These are phyloP conservation scores for Aelia acuminata DNA, from an alignment of 2,888 invertebrate species.

Conservation along the genomic window DNA sequence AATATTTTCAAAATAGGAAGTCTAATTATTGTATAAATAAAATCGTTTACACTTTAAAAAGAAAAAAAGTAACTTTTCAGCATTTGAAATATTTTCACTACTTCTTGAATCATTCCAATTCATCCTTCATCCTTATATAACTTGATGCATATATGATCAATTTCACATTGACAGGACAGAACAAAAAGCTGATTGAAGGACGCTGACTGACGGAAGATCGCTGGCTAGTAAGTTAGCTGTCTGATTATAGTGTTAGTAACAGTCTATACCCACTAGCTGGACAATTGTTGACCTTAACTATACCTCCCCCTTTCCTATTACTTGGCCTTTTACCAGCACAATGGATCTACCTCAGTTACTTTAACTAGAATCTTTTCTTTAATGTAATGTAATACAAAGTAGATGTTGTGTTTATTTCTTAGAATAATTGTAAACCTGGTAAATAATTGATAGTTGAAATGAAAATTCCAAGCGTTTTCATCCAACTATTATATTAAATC, in stretches of 20 bases:
- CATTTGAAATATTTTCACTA: background rate
- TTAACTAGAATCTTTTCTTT: background rate
- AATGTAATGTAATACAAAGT: no score
- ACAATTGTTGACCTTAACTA: conserved; percentile 6
- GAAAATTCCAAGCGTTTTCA: no score
- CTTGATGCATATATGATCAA: background rate
- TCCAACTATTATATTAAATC: background rate
- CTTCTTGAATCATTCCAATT: background rate
- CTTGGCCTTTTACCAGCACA: background rate
- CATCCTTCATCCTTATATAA: background rate
- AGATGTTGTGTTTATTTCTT: no score
- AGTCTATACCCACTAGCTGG: background rate
- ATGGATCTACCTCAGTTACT: no score
- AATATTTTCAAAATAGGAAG: no score
- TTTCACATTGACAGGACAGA: background rate
- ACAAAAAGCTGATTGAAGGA: background rate
- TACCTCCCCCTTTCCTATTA: background rate
- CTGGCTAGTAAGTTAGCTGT: background rate
- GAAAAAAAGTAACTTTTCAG: background rate
- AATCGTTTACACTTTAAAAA: no score
- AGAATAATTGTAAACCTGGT: no score
- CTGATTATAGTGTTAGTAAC: conserved; percentile 41
- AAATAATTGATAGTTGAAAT: no score
- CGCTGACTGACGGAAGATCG: background rate
- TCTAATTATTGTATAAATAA: no score